Evolutionary conservation across 2,113 vertebrate species (phyloP).

Genomic region (Fukomys damarensis): DNA sequence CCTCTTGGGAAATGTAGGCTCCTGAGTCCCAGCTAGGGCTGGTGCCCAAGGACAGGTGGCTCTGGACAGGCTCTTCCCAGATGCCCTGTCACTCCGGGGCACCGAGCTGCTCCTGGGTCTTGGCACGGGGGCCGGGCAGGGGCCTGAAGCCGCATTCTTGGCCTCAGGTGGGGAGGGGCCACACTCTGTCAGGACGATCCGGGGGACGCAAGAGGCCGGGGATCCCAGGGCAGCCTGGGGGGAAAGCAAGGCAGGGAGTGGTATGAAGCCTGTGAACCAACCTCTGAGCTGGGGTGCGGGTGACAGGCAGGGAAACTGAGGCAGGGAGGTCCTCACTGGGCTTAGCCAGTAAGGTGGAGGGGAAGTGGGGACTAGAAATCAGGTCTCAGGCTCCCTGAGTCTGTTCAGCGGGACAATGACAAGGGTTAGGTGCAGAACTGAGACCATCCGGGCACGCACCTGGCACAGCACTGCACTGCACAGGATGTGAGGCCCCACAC

Average conservation of each 20-base stretch:
- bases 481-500: fast-evolving
- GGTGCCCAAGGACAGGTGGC: background rate
- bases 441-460: fast-evolving
- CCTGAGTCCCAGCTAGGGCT: background rate
- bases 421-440: fast-evolving
- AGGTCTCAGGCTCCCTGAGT: background rate
- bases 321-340: background rate
- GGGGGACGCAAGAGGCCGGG: slow-evolving; percentile 87
- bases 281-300: background rate
- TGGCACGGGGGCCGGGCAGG: slow-evolving; percentile 5
- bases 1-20: background rate
- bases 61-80: slow-evolving; percentile 64
- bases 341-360: background rate
- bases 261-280: background rate
- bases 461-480: background rate
- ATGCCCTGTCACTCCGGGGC: background rate
- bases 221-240: slow-evolving; percentile 70
- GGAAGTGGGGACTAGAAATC: background rate
- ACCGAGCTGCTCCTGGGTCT: slow-evolving; percentile 20
- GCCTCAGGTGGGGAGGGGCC: slow-evolving; percentile 84
- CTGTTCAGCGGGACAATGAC: background rate
- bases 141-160: slow-evolving; percentile 50
- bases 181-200: slow-evolving; percentile 91
- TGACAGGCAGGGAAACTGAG: background rate
- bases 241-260: slow-evolving; percentile 24